phyloP scores from a whole-genome alignment of 2,113 vertebrate species.

The Tyrannus savana region DNA sequence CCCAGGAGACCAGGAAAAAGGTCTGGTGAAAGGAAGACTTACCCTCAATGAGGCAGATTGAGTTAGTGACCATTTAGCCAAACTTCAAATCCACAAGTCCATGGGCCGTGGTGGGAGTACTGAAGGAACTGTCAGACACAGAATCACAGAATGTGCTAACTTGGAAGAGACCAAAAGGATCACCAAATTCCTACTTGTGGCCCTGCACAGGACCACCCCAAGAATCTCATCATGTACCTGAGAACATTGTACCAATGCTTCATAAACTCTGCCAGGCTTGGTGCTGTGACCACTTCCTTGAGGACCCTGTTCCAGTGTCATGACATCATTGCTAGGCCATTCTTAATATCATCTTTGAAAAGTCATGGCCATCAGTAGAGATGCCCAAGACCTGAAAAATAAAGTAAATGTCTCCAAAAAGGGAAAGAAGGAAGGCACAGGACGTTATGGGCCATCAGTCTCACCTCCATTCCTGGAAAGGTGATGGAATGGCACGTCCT shows the following conservation, averaged over 20 bases:
- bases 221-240: neutral
- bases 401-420: neutral
- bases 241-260: neutral
- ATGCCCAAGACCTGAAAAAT: no score
- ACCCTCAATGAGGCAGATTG: neutral
- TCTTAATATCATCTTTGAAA: neutral
- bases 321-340: neutral
- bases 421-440: neutral
- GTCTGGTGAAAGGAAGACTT: neutral
- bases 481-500: neutral
- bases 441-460: no score
- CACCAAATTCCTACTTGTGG: neutral
- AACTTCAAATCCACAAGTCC: neutral
- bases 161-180: neutral
- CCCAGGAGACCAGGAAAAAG: neutral
- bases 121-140: neutral
- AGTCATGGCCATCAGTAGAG: neutral
- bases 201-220: neutral
- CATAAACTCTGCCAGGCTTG: neutral
- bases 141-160: neutral
- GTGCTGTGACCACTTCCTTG: neutral
- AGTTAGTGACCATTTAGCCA: neutral
- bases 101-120: neutral
- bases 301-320: neutral
- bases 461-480: neutral